phyloP scores from a whole-genome alignment of 2,113 vertebrate species.

The Oophaga pumilio region DNA sequence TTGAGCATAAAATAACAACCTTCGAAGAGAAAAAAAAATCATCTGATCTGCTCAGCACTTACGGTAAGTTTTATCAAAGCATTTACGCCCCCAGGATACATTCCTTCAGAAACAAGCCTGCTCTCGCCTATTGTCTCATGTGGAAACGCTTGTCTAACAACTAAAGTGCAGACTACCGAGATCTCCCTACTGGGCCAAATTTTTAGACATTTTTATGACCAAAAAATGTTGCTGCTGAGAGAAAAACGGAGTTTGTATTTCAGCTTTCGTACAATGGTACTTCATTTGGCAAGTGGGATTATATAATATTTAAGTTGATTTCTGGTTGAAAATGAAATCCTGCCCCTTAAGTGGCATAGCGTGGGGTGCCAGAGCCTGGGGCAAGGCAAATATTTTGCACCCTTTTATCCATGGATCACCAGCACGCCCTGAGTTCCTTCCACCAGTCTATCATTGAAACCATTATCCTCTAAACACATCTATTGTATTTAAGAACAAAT shows the following conservation, averaged over 20 bases:
- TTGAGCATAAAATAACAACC: neutral
- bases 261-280: neutral
- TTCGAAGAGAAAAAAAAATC: neutral
- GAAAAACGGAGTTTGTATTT: neutral
- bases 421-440: too few relatives aligned
- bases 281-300: neutral
- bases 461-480: too few relatives aligned
- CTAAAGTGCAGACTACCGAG: neutral
- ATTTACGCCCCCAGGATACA: neutral
- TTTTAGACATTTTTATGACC: neutral
- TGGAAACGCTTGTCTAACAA: neutral
- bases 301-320: neutral
- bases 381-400: too few relatives aligned
- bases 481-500: too few relatives aligned
- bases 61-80: slow-evolving; percentile 1
- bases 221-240: neutral
- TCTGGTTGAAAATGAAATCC: neutral
- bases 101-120: neutral
- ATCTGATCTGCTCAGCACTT: neutral
- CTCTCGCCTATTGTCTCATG: neutral
- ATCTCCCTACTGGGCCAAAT: neutral
- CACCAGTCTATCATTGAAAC: too few relatives aligned
- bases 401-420: too few relatives aligned
- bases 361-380: too few relatives aligned
- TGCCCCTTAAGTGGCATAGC: too few relatives aligned